phyloP scores from a whole-genome alignment of 2,888 invertebrate genomes.

The Phengaris arion region DNA sequence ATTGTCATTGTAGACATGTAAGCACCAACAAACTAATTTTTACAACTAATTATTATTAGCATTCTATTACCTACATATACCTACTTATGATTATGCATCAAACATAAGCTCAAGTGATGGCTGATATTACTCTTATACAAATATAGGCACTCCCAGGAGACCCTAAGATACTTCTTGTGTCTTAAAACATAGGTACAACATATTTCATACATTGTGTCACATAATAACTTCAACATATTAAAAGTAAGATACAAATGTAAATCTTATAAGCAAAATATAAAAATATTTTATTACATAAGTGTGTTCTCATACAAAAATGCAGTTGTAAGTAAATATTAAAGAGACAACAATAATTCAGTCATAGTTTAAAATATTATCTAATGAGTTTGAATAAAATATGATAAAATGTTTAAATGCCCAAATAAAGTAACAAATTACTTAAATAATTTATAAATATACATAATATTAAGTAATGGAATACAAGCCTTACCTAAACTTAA shows the following conservation, averaged over 20 bases:
- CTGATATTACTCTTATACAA: constrained; percentile 18
- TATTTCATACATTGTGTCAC: background rate
- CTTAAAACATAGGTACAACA: background rate
- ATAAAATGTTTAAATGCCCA: background rate
- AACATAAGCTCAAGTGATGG: constrained; percentile 26
- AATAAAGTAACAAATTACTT: background rate
- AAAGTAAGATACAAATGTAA: background rate
- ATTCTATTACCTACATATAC: constrained; percentile 6
- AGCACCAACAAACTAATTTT: constrained; percentile 27
- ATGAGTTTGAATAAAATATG: background rate
- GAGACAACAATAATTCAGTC: background rate
- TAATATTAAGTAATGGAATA: constrained; percentile 9
- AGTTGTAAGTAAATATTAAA: background rate
- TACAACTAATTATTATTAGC: constrained; percentile 17
- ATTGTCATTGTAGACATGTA: background rate
- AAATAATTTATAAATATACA: background rate
- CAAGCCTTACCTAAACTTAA: background rate
- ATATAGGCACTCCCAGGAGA: constrained; percentile 23
- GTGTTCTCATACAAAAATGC: background rate
- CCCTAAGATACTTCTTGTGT: constrained; percentile 7
- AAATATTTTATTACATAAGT: background rate
- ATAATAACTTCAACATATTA: background rate
- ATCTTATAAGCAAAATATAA: background rate
- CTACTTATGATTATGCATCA: constrained; percentile 16
- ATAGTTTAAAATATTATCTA: background rate